Percentiles rank a stretch among this genome's conserved stretches.
These are phyloP conservation scores for Galagoides demidoff DNA, from an alignment of 2,797 vertebrate genomes.

Conservation along the genomic window DNA sequence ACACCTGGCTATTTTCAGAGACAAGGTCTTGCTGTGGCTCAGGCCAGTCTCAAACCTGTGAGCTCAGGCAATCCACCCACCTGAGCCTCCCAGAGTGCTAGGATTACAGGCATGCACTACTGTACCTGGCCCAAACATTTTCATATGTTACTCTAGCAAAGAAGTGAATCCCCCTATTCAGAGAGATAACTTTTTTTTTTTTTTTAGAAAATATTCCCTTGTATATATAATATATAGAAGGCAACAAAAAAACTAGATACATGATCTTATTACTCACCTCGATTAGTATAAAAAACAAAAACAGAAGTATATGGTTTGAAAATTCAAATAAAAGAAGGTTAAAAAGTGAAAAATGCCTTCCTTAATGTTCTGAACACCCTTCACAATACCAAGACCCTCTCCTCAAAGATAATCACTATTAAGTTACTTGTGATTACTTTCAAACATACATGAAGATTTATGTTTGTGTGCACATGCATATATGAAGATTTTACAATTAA, in stretches of 20 bases:
- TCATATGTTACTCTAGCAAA: not conserved
- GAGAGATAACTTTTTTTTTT: not conserved
- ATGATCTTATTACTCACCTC: not conserved
- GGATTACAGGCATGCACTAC: too few species aligned
- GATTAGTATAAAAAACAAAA: slow-evolving; percentile 16
- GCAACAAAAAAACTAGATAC: not conserved
- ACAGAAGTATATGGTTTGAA: not conserved
- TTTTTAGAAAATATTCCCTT: not conserved
- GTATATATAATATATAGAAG: not conserved
- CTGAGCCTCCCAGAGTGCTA: too few species aligned
- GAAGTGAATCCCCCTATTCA: not conserved
- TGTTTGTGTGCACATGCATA: not conserved
- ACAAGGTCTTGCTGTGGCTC: too few species aligned
- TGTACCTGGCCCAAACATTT: not conserved
- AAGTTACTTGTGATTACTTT: not conserved
- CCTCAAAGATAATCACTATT: slow-evolving; percentile 11
- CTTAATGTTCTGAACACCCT: not conserved
- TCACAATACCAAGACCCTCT: not conserved
- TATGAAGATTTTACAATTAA: too few species aligned
- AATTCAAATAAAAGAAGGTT: not conserved
- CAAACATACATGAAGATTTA: not conserved
- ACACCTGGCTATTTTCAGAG: too few species aligned
- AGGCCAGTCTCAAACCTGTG: too few species aligned
- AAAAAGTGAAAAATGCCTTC: not conserved
- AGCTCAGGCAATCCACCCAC: too few species aligned